Base-by-base conservation (phyloP, 2,113 vertebrate species). In the Crotalus viridis region DNA sequence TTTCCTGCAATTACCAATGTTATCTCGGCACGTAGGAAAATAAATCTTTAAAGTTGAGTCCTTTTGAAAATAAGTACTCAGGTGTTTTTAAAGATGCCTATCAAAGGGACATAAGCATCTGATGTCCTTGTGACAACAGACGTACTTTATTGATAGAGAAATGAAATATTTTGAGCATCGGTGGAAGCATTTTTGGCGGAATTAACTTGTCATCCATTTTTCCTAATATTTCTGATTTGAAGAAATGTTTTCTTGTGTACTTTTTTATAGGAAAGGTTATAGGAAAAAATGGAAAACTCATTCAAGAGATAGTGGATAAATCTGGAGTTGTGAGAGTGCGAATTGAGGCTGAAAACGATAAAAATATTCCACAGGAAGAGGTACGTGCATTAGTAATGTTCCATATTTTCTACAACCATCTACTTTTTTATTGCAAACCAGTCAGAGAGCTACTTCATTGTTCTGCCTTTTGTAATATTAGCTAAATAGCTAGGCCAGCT, bases 261-360 rank as follows among this genome's bases (percentile, higher is more conserved):
- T 96, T 95, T 95, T 94, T 91, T 93, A 28, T 91, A 99, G 99
- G 99, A 93, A 99, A 99, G 97, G 99, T 99, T 95, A 99, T 99
- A 94, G 99, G 99, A 95, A 99, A 99, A 98, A 99, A 99, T 93
- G 99, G 99, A 93, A 99, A 99, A 96, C 98, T 99, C 96, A 99
- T 99, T 98, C 99, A 99, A 95, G 99, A 99, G 93, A 99, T 99
- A 96, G 99, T 99, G 92, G 99, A 99, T 97, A 99, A 99, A 96
- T 99, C 99, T 8, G 99, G 99, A 51, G 99, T 99, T 95, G 99
- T 99, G 92, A 98, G 99, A 96, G 99, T 99, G 95, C 98, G 99
- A 95, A 99, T 99, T 95, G 99, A 99, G 96, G 99, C 99, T 2
- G 99, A 99, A 97, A 99, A 98, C 87, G 99, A 99, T 97, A 99